These are phyloP conservation scores for Bolborhynchus lineola DNA, from an alignment of 2,113 vertebrate species.

Conservation along the genomic window DNA sequence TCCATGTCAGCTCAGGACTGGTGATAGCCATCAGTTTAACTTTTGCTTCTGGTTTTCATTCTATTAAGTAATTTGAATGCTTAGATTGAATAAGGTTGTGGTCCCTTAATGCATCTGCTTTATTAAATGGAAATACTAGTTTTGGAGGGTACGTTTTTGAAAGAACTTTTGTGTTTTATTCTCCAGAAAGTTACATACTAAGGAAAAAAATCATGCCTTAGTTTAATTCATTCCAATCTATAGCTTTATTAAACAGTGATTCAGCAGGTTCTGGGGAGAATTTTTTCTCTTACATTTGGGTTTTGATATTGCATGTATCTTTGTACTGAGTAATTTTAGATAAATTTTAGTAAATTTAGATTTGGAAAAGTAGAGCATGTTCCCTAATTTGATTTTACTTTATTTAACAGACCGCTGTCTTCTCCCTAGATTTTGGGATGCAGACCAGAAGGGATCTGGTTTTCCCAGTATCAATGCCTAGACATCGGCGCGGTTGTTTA, in stretches of 20 bases:
- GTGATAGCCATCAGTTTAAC: background rate
- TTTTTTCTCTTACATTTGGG: background rate
- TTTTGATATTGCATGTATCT: background rate
- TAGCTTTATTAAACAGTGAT: background rate
- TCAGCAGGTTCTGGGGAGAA: background rate
- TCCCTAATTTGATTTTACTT: background rate
- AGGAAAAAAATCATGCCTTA: background rate
- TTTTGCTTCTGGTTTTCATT: background rate
- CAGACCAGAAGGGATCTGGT: background rate
- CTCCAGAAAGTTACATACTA: background rate
- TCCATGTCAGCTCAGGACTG: background rate
- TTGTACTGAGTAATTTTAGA: background rate
- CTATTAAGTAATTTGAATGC: slow-evolving; percentile 8
- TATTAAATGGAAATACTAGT: background rate
- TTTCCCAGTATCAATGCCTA: background rate
- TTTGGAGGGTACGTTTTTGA: background rate
- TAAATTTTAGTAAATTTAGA: background rate
- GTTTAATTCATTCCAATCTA: background rate
- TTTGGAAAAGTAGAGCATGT: background rate
- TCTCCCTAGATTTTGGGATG: background rate
- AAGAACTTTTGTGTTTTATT: background rate
- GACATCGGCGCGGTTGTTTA: rapidly evolving
- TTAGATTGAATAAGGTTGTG: background rate
- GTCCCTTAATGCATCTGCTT: background rate
- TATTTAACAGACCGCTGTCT: background rate